Evolutionary conservation across 2,797 vertebrate genomes (phyloP).

Genomic region (Macroramphosus scolopax): DNA sequence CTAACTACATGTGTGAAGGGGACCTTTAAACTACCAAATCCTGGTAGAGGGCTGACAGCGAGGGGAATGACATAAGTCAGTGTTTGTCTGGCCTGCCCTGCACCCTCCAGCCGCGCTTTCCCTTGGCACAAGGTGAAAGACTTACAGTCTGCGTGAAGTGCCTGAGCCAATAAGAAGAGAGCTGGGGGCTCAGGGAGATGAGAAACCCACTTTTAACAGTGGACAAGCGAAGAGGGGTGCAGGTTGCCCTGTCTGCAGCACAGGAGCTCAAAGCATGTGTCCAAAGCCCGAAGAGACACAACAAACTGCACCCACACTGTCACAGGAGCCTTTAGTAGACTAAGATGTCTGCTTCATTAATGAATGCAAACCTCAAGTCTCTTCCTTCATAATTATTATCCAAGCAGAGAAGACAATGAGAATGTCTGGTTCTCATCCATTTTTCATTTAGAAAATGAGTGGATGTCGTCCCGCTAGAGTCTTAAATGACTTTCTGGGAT

Average conservation of each 20-base stretch:
- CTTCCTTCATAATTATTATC: slow-evolving; percentile 33
- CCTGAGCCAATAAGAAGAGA: slow-evolving; percentile 35
- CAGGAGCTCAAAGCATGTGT: slow-evolving; percentile 13
- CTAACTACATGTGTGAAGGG: too few species aligned
- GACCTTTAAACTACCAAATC: slow-evolving; percentile 5
- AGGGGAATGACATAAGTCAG: slow-evolving; percentile 21
- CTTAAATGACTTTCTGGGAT: slow-evolving; percentile 68
- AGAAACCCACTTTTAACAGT: slow-evolving; percentile 47
- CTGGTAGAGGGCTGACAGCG: background rate
- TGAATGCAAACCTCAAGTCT: slow-evolving; percentile 27
- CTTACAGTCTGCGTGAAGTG: slow-evolving; percentile 67
- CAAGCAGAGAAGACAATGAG: slow-evolving; percentile 57
- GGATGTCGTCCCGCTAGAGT: slow-evolving; percentile 63
- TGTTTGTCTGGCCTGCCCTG: slow-evolving; percentile 27
- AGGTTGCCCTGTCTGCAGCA: slow-evolving; percentile 40
- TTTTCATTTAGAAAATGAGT: slow-evolving; percentile 69
- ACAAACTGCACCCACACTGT: slow-evolving; percentile 1
- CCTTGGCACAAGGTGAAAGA: slow-evolving; percentile 75
- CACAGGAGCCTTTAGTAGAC: slow-evolving; percentile 24
- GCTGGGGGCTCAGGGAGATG: slow-evolving; percentile 24
- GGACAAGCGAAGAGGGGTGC: slow-evolving; percentile 23
- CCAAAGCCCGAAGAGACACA: slow-evolving; percentile 1
- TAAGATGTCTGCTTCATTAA: slow-evolving; percentile 34
- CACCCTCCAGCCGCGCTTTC: slow-evolving; percentile 47
- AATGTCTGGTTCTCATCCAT: slow-evolving; percentile 65